Conservation (phyloP, 2,888 invertebrate genomes). For the Thera obeliscata region DNA sequence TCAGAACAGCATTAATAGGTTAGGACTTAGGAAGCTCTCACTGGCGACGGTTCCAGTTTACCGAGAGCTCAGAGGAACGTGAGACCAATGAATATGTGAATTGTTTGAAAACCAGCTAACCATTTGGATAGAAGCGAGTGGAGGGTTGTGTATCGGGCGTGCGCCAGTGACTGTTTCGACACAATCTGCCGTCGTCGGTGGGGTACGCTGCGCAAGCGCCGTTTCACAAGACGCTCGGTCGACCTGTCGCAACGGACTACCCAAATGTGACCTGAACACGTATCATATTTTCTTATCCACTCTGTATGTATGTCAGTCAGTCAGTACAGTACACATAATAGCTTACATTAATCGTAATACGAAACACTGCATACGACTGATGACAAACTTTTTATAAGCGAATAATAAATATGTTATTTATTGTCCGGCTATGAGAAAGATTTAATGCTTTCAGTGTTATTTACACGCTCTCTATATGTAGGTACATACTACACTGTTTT, state of each 20-base stretch:
- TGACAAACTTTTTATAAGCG: neutral
- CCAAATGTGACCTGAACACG: constrained; percentile 83
- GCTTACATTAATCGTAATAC: constrained; percentile 20
- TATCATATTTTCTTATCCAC: constrained; percentile 73
- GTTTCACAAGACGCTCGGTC: constrained; percentile 81
- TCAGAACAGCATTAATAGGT: no score
- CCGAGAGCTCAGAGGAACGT: neutral
- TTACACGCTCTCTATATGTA: neutral
- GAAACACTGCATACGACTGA: neutral
- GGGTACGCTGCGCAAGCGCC: constrained; percentile 80
- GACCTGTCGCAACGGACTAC: constrained; percentile 82
- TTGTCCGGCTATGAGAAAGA: neutral
- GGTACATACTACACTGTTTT: neutral
- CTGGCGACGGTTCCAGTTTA: no score
- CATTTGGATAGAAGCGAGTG: constrained; percentile 32
- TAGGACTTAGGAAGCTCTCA: no score
- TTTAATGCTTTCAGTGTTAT: neutral
- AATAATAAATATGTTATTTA: neutral
- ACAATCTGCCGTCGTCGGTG: constrained; percentile 69
- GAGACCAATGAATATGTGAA: neutral
- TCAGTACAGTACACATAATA: constrained; percentile 21
- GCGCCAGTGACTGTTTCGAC: constrained; percentile 74
- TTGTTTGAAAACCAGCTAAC: neutral
- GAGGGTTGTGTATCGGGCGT: constrained; percentile 66
- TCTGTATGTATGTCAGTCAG: constrained; percentile 45